Evolutionary conservation across 2,888 invertebrate species (phyloP).

Genomic region (Epistrophella euchroma): DNA sequence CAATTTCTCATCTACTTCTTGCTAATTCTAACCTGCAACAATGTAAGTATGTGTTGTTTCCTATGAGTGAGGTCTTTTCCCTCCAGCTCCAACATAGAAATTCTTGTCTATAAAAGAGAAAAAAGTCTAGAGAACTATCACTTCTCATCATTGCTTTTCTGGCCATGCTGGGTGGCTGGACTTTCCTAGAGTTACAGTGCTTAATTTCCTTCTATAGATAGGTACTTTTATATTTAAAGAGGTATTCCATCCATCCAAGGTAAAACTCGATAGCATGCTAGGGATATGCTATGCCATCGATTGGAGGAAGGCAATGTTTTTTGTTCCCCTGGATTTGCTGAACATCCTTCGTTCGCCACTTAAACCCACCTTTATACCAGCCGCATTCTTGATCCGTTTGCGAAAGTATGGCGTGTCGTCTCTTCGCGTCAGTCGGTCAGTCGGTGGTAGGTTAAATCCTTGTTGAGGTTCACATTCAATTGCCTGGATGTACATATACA

Average conservation of each 20-base stretch:
- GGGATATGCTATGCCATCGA: slow-evolving; percentile 25
- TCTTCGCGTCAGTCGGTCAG: neutral
- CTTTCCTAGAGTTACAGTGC: slow-evolving; percentile 37
- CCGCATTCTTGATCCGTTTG: slow-evolving; percentile 3
- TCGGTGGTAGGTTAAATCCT: slow-evolving; percentile 32
- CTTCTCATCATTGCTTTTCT: slow-evolving; percentile 32
- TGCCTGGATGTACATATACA: slow-evolving; percentile 24
- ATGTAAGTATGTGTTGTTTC: slow-evolving; percentile 2
- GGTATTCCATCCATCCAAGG: slow-evolving; percentile 1
- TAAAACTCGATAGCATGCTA: slow-evolving; percentile 18
- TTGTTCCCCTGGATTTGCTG: slow-evolving; percentile 25
- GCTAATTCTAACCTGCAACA: slow-evolving; percentile 11
- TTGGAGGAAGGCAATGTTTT: slow-evolving; percentile 59
- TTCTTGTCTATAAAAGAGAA: slow-evolving; percentile 5
- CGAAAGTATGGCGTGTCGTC: neutral
- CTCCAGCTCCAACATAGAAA: neutral
- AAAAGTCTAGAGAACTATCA: slow-evolving; percentile 17
- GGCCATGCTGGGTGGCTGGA: neutral
- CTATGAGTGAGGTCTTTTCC: neutral
- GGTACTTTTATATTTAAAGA: neutral
- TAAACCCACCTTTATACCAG: neutral
- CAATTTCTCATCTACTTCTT: neutral
- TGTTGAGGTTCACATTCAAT: slow-evolving; percentile 36
- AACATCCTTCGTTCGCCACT: slow-evolving; percentile 3
- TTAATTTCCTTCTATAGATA: slow-evolving; percentile 27